A percentile compares a stretch with the other conserved stretches of the same genome.
Conservation (phyloP, 1,140 invertebrate species). For the Sitobion miscanthi region DNA sequence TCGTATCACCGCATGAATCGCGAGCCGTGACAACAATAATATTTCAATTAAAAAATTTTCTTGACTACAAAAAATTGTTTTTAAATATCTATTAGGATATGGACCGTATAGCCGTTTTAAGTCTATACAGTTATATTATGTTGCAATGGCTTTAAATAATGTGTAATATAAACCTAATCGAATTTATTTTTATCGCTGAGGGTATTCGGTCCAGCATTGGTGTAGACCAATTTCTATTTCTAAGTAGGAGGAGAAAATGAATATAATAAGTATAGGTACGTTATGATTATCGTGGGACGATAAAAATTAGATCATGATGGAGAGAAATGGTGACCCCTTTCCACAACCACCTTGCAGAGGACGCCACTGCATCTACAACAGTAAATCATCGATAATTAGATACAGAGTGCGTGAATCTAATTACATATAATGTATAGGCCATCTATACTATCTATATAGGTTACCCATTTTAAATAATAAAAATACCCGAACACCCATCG, state of each 20-base stretch:
- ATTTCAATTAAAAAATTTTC: neutral
- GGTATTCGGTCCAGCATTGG: neutral
- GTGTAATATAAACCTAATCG: neutral
- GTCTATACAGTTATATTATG: neutral
- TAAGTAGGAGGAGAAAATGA: neutral
- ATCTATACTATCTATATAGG: neutral
- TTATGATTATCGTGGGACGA: neutral
- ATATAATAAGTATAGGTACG: neutral
- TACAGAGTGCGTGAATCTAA: neutral
- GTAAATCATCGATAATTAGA: neutral
- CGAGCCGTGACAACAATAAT: neutral
- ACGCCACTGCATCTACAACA: neutral
- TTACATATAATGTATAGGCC: too few species aligned
- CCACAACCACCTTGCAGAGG: neutral
- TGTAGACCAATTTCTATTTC: neutral
- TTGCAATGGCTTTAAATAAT: neutral
- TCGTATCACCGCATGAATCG: neutral
- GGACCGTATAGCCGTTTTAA: neutral
- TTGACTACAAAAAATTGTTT: neutral
- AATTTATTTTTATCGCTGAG: neutral
- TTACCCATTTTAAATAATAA: neutral
- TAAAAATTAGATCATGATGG: neutral
- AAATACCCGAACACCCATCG: too few species aligned
- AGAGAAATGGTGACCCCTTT: neutral
- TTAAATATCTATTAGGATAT: neutral